A percentile compares a stretch with the other conserved stretches of the same genome.
These are phyloP conservation scores for Mobula birostris DNA, from an alignment of 2,113 vertebrate species.

Conservation along the genomic window DNA sequence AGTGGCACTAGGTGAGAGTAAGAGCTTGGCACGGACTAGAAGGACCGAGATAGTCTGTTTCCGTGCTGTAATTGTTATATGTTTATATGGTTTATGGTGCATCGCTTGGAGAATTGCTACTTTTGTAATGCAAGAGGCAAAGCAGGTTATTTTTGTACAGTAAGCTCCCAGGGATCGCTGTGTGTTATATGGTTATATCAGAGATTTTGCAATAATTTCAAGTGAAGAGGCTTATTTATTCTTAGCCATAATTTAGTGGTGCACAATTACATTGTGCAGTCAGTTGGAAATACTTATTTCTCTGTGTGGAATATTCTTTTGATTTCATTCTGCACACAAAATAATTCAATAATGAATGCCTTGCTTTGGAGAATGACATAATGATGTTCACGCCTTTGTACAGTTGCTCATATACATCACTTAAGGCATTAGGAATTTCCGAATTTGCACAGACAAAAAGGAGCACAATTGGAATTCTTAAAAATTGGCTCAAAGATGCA, in stretches of 20 bases:
- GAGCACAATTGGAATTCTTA: background rate
- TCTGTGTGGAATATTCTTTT: background rate
- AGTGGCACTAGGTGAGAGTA: too few species aligned
- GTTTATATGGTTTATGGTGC: too few species aligned
- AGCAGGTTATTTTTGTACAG: too few species aligned
- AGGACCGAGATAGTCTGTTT: too few species aligned
- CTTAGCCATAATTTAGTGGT: background rate
- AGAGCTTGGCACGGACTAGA: too few species aligned
- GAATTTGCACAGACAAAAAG: background rate
- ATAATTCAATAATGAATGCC: conserved; percentile 10
- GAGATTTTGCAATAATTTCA: background rate
- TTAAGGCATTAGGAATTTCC: background rate
- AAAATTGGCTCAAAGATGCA: background rate
- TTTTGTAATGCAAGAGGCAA: too few species aligned
- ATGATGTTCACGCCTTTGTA: conserved; percentile 14
- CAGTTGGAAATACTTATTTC: conserved; percentile 6
- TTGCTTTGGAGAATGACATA: background rate
- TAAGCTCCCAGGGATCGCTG: too few species aligned
- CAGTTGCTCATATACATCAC: background rate
- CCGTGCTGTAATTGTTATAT: too few species aligned
- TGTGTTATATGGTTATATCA: too few species aligned
- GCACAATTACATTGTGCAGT: background rate
- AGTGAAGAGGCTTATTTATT: background rate
- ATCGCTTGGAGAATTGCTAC: too few species aligned
- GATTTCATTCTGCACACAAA: background rate